phyloP scores from a whole-genome alignment of 2,888 invertebrate species.

The Drosophila antonietae region DNA sequence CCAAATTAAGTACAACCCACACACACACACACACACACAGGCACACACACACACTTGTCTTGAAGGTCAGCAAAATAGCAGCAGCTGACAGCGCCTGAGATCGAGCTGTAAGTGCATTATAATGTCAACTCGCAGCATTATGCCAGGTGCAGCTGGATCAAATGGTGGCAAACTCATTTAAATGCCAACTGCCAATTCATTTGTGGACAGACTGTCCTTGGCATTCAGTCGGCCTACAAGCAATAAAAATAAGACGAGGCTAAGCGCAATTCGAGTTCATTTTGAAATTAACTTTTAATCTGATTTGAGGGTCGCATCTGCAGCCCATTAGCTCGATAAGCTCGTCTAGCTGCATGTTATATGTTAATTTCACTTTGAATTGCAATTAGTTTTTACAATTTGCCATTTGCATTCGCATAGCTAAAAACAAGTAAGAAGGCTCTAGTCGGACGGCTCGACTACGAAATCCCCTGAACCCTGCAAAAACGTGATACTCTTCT shows the following conservation, averaged over 20 bases:
- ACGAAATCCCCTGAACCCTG: too few species aligned
- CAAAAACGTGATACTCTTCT: too few species aligned
- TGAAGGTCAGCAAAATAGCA: too few species aligned
- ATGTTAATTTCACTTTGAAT: neutral
- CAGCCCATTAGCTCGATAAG: neutral
- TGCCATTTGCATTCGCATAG: neutral
- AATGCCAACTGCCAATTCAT: slow-evolving; percentile 34
- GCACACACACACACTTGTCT: too few species aligned
- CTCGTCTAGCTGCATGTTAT: neutral
- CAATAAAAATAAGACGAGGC: neutral
- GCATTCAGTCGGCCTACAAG: slow-evolving; percentile 16
- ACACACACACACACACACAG: neutral
- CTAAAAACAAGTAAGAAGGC: too few species aligned
- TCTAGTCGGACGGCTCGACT: too few species aligned
- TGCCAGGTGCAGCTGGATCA: neutral
- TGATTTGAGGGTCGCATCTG: neutral
- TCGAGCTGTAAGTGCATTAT: slow-evolving; percentile 4
- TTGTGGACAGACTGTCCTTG: slow-evolving; percentile 30
- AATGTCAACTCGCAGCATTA: neutral
- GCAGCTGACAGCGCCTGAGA: slow-evolving; percentile 6
- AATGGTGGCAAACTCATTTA: neutral
- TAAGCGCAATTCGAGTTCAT: neutral
- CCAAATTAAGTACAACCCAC: slow-evolving; percentile 33
- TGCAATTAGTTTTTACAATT: neutral
- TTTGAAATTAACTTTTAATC: neutral